Conservation (phyloP, 2,888 invertebrate genomes). For the Adelognathus sp. region DNA sequence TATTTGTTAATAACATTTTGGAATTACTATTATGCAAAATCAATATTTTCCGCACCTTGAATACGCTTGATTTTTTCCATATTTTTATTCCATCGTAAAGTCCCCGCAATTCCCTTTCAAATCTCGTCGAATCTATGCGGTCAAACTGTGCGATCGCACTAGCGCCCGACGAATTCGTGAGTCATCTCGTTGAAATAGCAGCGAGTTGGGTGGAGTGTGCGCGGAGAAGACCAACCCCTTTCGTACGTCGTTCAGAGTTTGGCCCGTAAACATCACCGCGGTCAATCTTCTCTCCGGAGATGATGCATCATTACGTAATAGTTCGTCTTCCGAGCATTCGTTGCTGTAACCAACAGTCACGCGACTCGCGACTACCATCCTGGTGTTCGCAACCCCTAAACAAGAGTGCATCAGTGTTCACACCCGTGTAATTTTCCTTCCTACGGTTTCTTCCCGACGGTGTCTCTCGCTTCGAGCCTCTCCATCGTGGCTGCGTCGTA, state of each 20-base stretch:
- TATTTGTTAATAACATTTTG: too few relatives aligned
- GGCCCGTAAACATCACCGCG: constrained; percentile 9
- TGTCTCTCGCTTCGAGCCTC: too few relatives aligned
- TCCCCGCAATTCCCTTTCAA: too few relatives aligned
- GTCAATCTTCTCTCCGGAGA: neutral
- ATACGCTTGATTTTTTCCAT: too few relatives aligned
- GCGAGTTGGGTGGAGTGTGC: neutral
- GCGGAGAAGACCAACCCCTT: neutral
- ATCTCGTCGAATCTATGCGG: too few relatives aligned
- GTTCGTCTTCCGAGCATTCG: neutral
- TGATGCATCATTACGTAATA: constrained; percentile 28
- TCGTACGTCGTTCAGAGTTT: constrained; percentile 36
- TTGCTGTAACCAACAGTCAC: neutral
- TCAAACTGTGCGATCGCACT: constrained; percentile 8
- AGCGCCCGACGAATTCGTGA: constrained; percentile 36
- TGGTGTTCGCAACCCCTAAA: neutral
- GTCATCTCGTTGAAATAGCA: constrained; percentile 7
- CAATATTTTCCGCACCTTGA: too few relatives aligned
- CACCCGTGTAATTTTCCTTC: neutral
- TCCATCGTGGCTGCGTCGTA: too few relatives aligned
- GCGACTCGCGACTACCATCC: neutral
- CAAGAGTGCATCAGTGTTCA: neutral
- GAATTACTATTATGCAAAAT: too few relatives aligned
- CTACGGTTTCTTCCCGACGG: neutral
- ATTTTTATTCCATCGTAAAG: too few relatives aligned